Evolutionary conservation across 2,797 vertebrate species (phyloP).

Genomic region (Epinephelus awoara): DNA sequence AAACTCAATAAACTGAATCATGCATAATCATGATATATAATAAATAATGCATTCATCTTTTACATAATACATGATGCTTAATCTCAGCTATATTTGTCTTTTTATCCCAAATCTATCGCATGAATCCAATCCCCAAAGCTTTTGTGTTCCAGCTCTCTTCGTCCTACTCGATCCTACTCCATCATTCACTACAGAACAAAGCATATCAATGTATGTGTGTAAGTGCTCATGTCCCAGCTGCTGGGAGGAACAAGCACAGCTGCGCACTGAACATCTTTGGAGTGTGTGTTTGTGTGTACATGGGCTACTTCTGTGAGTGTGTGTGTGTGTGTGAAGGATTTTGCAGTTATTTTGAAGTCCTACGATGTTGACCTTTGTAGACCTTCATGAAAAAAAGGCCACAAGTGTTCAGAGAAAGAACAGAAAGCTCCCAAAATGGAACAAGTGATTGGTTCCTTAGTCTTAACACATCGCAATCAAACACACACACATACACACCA

Average conservation of each 20-base stretch:
- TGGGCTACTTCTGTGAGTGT: background rate
- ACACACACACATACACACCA: constrained; percentile 20
- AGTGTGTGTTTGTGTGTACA: constrained; percentile 11
- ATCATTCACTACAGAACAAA: constrained; percentile 40
- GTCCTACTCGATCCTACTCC: constrained; percentile 32
- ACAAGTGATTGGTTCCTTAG: background rate
- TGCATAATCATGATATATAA: constrained; percentile 45
- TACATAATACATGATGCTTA: constrained; percentile 49
- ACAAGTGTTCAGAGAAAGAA: constrained; percentile 1
- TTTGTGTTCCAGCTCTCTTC: constrained; percentile 30
- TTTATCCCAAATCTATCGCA: constrained; percentile 40
- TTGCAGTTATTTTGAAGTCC: background rate
- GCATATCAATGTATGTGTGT: background rate
- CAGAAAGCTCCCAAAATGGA: background rate
- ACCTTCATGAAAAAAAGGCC: constrained; percentile 1
- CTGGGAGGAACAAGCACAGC: constrained; percentile 56
- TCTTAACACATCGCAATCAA: background rate
- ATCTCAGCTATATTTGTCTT: constrained; percentile 54
- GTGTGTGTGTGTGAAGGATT: background rate
- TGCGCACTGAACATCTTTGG: constrained; percentile 53
- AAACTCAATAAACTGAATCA: constrained; percentile 57
- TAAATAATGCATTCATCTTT: constrained; percentile 49
- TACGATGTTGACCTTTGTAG: constrained; percentile 15
- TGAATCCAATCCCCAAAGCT: constrained; percentile 37
- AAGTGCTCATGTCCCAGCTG: constrained; percentile 47